Evolutionary conservation across 2,113 vertebrate genomes (phyloP).

Genomic region (Brienomyrus longianalis): DNA sequence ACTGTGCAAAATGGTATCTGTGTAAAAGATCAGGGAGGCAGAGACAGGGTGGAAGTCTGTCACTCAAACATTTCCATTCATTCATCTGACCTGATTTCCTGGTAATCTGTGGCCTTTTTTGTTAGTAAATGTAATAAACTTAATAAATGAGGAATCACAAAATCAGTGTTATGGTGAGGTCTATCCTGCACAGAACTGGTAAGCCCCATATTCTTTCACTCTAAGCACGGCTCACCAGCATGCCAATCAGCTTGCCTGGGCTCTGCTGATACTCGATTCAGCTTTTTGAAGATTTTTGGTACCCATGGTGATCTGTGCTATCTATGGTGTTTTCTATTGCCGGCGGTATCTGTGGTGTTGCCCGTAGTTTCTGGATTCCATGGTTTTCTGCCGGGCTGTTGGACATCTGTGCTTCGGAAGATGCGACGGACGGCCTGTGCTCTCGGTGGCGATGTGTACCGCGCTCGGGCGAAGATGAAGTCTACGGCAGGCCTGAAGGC

Average conservation of each 20-base stretch:
- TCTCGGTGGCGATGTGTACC: background rate
- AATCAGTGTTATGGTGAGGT: background rate
- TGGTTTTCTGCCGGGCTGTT: background rate
- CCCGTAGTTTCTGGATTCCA: background rate
- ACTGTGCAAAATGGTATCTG: background rate
- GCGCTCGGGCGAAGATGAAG: background rate
- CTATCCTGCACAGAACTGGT: background rate
- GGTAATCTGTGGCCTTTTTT: background rate
- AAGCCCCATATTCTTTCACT: background rate
- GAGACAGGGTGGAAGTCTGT: background rate
- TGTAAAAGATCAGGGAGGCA: background rate
- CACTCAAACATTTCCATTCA: background rate
- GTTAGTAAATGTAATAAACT: background rate
- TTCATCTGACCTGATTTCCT: background rate
- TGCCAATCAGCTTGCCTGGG: background rate
- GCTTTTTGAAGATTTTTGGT: background rate
- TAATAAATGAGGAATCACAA: background rate
- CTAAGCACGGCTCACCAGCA: background rate
- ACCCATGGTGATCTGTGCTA: background rate
- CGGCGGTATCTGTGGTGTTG: background rate
- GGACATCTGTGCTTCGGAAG: background rate
- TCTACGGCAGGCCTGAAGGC: background rate
- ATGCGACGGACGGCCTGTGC: background rate
- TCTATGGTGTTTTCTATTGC: background rate
- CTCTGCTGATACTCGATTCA: background rate